Evolutionary conservation across 2,888 invertebrate species (phyloP).

Genomic region (Cistogaster globosa): DNA sequence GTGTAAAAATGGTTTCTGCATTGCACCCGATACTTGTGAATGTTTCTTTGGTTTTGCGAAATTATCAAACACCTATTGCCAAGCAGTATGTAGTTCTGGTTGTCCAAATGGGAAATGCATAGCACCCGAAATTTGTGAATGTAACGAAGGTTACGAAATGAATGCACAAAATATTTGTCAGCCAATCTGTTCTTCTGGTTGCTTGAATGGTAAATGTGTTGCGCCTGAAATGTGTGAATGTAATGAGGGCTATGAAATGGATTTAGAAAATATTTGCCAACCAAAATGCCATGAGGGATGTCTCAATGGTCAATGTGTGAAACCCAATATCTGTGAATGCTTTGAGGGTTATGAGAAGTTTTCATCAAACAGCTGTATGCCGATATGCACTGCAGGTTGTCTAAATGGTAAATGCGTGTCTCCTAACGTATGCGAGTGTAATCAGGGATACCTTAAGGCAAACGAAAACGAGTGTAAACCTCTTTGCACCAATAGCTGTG

Average conservation of each 20-base stretch:
- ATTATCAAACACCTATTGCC: slow-evolving; percentile 47
- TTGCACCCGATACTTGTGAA: slow-evolving; percentile 85
- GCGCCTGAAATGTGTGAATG: slow-evolving; percentile 78
- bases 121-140: slow-evolving; percentile 74
- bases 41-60: slow-evolving; percentile 80
- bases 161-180: slow-evolving; percentile 51
- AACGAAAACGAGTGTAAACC: slow-evolving; percentile 49
- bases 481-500: slow-evolving; percentile 75
- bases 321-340: not conserved
- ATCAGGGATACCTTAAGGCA: slow-evolving; percentile 84
- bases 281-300: too few relatives aligned
- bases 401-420: slow-evolving; percentile 76
- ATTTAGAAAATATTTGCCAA: too few relatives aligned
- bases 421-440: slow-evolving; percentile 85
- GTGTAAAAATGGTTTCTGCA: slow-evolving; percentile 87
- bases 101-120: slow-evolving; percentile 81
- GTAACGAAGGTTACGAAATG: slow-evolving; percentile 72
- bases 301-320: too few relatives aligned
- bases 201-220: slow-evolving; percentile 78
- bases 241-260: slow-evolving; percentile 62
- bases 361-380: not conserved
- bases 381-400: slow-evolving; percentile 71
- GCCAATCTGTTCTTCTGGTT: slow-evolving; percentile 75
- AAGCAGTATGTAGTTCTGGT: slow-evolving; percentile 72
- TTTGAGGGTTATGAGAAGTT: not conserved